A percentile compares a stretch with the other conserved stretches of the same genome.
Evolutionary conservation across 2,797 vertebrate genomes (phyloP).

Genomic region (Pelobates cultripes): DNA sequence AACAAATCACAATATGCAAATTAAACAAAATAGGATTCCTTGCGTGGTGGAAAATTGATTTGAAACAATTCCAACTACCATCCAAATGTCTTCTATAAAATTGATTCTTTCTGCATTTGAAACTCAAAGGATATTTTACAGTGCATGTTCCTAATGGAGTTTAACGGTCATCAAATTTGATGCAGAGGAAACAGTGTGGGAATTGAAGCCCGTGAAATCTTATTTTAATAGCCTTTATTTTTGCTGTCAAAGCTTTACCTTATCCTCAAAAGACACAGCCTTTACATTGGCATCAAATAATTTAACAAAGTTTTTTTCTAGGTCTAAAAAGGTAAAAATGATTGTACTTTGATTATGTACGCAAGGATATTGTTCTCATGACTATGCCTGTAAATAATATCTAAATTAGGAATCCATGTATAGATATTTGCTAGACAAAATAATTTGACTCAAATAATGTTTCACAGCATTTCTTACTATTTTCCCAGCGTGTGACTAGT

Average conservation of each 20-base stretch:
- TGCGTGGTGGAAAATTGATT: slow-evolving; percentile 60
- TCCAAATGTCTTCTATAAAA: slow-evolving; percentile 66
- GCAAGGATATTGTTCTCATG: slow-evolving; percentile 14
- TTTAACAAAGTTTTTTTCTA: slow-evolving; percentile 57
- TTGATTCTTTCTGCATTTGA: slow-evolving; percentile 64
- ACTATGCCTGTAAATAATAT: slow-evolving; percentile 35
- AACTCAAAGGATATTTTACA: slow-evolving; percentile 56
- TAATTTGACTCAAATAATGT: neutral
- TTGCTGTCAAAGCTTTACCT: slow-evolving; percentile 61
- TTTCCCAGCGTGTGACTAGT: neutral
- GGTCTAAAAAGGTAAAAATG: slow-evolving; percentile 34
- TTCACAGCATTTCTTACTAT: neutral
- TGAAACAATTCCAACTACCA: slow-evolving; percentile 66
- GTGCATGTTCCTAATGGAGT: slow-evolving; percentile 70
- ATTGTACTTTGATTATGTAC: neutral
- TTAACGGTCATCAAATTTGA: slow-evolving; percentile 71
- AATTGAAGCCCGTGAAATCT: slow-evolving; percentile 76
- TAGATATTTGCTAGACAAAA: neutral
- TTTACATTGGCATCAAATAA: slow-evolving; percentile 59
- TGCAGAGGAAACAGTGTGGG: slow-evolving; percentile 72
- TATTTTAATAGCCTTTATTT: slow-evolving; percentile 68
- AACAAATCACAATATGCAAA: slow-evolving; percentile 53
- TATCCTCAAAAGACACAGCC: slow-evolving; percentile 58
- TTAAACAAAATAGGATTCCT: slow-evolving; percentile 59
- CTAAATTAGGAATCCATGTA: slow-evolving; percentile 47